Percentiles rank a stretch among this genome's conserved stretches.
These are phyloP conservation scores for Argya squamiceps DNA, from an alignment of 2,797 vertebrate species.

Conservation along the genomic window DNA sequence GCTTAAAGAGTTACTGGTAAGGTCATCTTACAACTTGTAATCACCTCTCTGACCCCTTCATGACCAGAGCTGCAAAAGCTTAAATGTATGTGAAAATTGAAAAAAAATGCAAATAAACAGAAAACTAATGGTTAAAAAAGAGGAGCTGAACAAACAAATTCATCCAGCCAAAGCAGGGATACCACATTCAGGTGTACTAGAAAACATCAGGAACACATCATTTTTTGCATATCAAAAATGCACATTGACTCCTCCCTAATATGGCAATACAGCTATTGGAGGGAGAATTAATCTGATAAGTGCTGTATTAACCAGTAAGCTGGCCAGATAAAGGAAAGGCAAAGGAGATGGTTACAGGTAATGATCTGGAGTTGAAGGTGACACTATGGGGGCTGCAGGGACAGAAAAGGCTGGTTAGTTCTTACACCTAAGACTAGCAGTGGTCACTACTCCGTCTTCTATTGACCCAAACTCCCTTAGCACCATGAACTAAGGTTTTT, in stretches of 20 bases:
- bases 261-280: neutral
- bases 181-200: neutral
- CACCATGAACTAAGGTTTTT: neutral
- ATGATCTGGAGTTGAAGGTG: neutral
- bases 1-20: constrained; percentile 88
- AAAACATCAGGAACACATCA: neutral
- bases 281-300: neutral
- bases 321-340: neutral
- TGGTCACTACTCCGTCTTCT: neutral
- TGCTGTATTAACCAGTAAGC: neutral
- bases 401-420: neutral
- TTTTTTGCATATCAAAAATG: neutral
- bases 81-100: neutral
- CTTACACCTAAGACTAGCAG: neutral
- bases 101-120: neutral
- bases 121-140: constrained; percentile 11
- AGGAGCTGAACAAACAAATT: neutral
- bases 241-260: neutral
- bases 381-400: neutral
- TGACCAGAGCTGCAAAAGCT: constrained; percentile 71
- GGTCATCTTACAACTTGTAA: constrained; percentile 93
- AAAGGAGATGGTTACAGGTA: neutral
- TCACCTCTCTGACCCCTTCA: constrained; percentile 89
- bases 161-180: neutral
- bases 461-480: neutral